Evolutionary conservation across 2,888 invertebrate genomes (phyloP).

Genomic region (Eurois occulta): DNA sequence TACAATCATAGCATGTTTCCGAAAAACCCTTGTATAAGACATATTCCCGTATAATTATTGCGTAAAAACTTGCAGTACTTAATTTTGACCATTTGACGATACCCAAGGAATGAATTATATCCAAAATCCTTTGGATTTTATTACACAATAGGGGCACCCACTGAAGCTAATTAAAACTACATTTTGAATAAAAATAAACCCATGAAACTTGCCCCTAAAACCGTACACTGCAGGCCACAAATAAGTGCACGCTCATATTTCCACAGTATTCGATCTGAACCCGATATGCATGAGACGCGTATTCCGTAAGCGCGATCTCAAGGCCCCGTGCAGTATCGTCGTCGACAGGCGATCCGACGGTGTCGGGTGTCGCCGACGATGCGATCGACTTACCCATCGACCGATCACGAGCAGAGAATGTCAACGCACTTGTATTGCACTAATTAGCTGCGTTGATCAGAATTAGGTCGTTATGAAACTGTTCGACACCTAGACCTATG

Average conservation of each 20-base stretch:
- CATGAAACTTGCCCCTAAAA: constrained; percentile 28
- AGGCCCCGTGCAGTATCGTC: constrained; percentile 87
- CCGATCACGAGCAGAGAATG: constrained; percentile 79
- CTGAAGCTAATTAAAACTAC: neutral
- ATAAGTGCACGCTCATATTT: constrained; percentile 74
- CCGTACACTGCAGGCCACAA: constrained; percentile 54
- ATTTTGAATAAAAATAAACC: neutral
- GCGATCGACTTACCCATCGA: constrained; percentile 87
- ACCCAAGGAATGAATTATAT: neutral
- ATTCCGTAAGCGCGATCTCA: constrained; percentile 85
- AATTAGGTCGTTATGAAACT: constrained; percentile 65
- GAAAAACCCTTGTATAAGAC: neutral
- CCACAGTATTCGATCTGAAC: constrained; percentile 78
- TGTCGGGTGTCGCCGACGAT: constrained; percentile 79
- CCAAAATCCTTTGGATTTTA: neutral
- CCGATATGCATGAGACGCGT: constrained; percentile 86
- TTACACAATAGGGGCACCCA: neutral
- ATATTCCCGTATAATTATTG: neutral
- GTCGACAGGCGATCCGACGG: constrained; percentile 80
- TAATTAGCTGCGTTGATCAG: constrained; percentile 72
- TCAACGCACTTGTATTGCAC: constrained; percentile 77
- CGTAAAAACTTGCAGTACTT: neutral
- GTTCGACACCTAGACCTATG: constrained; percentile 17
- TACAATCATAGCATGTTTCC: too few relatives aligned
- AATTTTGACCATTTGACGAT: neutral